Evolutionary conservation across 1,140 invertebrate species (phyloP).

Genomic region (Drosophila sp.): DNA sequence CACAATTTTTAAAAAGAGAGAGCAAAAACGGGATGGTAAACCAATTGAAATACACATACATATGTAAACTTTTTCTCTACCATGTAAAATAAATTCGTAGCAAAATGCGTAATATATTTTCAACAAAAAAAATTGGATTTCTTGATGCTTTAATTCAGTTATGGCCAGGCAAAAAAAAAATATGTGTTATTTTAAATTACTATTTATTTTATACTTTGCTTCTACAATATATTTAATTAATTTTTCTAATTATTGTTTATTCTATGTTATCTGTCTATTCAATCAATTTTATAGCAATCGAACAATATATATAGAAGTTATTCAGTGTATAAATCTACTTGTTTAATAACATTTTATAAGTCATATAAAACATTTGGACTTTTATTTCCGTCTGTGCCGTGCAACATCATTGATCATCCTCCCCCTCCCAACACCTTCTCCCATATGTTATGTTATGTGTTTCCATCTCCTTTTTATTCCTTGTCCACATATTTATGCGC

Average conservation of each 20-base stretch:
- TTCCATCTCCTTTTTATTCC: constrained; percentile 39
- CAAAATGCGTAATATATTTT: background rate
- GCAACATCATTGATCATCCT: constrained; percentile 38
- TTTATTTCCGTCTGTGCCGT: constrained; percentile 29
- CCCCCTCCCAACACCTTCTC: background rate
- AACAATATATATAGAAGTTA: background rate
- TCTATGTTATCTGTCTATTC: background rate
- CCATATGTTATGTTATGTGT: constrained; percentile 1
- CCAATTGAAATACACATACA: too few species aligned
- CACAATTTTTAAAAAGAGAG: constrained; percentile 13
- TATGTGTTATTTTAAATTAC: too few species aligned
- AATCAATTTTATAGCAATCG: background rate
- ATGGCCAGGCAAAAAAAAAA: too few species aligned
- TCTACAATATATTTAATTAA: background rate
- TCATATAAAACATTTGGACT: background rate
- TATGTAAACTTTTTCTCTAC: constrained; percentile 1
- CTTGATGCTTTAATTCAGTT: too few species aligned
- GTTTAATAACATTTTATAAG: too few species aligned
- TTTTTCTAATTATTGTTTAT: background rate
- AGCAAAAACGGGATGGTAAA: background rate
- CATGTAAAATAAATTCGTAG: background rate
- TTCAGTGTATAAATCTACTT: background rate
- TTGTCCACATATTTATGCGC: constrained; percentile 76
- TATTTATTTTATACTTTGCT: too few species aligned
- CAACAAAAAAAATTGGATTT: too few species aligned